Evolutionary conservation across 2,888 invertebrate genomes (phyloP).

Genomic region (Luperina testacea): DNA sequence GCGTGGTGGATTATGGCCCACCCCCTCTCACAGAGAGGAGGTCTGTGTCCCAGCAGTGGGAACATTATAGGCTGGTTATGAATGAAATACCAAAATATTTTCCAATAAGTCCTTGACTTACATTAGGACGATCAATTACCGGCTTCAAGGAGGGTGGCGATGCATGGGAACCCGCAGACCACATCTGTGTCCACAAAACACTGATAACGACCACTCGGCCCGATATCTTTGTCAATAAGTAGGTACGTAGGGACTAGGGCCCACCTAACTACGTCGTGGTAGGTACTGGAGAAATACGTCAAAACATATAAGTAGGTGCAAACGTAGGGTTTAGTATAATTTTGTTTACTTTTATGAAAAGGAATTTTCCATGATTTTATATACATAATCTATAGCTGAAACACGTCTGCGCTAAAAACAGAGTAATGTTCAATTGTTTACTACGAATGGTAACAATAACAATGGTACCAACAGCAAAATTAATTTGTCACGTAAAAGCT

Average conservation of each 20-base stretch:
- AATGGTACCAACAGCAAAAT: neutral
- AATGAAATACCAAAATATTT: slow-evolving; percentile 29
- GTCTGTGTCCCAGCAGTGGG: no score
- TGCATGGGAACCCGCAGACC: slow-evolving; percentile 77
- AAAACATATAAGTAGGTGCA: neutral
- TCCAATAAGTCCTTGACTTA: slow-evolving; percentile 66
- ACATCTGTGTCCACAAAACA: slow-evolving; percentile 85
- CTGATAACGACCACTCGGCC: slow-evolving; percentile 68
- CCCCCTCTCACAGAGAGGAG: no score
- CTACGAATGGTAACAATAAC: neutral
- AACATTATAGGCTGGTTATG: no score
- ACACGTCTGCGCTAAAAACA: neutral
- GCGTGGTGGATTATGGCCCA: no score
- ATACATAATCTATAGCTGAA: neutral
- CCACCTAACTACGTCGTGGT: slow-evolving; percentile 28
- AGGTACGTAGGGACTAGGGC: slow-evolving; percentile 29
- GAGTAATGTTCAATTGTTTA: neutral
- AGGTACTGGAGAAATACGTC: slow-evolving; percentile 10
- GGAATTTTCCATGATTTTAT: slow-evolving; percentile 4
- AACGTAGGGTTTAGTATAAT: neutral
- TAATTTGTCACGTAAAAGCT: neutral
- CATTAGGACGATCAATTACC: slow-evolving; percentile 68
- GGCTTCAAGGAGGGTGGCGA: slow-evolving; percentile 65
- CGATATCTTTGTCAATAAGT: slow-evolving; percentile 65
- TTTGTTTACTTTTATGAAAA: neutral